A percentile compares a stretch with the other conserved stretches of the same genome.
phyloP scores from a whole-genome alignment of 2,113 vertebrate genomes.

The Pteropus alecto region DNA sequence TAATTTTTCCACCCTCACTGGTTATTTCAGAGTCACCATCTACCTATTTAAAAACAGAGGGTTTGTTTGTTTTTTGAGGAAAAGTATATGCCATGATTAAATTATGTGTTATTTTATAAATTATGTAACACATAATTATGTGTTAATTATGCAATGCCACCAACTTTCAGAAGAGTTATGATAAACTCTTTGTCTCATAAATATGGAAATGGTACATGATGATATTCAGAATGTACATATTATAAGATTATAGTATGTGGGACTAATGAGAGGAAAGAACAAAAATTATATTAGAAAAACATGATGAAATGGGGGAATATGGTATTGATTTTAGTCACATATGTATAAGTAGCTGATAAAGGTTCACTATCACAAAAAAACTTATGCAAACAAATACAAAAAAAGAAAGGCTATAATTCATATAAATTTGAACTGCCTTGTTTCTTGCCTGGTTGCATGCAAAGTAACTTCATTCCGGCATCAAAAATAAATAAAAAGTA shows the following conservation, averaged over 20 bases:
- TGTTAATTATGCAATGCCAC: background rate
- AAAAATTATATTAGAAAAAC: background rate
- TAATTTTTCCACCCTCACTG: background rate
- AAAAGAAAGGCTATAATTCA: background rate
- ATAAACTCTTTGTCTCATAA: background rate
- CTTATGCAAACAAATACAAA: background rate
- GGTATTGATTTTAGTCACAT: background rate
- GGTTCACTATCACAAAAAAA: background rate
- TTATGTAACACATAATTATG: too few species aligned
- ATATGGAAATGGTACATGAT: background rate
- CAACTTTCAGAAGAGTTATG: background rate
- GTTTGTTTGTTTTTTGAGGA: background rate
- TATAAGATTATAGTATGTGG: background rate
- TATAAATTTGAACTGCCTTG: background rate
- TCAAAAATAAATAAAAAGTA: background rate
- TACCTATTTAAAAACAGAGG: background rate
- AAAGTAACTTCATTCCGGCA: background rate
- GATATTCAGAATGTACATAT: background rate
- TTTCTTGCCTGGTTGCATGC: background rate
- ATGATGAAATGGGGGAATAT: background rate
- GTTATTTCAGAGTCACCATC: background rate
- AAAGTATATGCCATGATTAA: background rate
- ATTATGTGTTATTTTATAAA: background rate
- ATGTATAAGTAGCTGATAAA: background rate
- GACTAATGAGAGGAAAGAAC: background rate